Percentiles rank a stretch among this genome's conserved stretches.
Conservation (phyloP, 2,888 invertebrate species). For the Itoplectis maculator region DNA sequence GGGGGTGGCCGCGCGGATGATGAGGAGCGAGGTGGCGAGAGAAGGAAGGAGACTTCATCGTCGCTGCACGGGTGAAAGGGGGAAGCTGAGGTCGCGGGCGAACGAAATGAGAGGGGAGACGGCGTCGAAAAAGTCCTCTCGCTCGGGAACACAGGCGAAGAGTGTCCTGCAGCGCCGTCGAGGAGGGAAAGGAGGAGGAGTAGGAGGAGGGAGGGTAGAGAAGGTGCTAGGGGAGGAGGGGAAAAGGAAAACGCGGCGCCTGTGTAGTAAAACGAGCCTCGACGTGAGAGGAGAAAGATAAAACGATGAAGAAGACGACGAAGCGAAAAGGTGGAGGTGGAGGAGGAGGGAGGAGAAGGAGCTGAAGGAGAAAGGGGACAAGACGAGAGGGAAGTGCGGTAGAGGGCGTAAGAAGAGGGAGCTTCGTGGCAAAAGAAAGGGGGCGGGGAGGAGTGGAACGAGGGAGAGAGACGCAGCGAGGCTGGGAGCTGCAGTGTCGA, state of each 20-base stretch:
- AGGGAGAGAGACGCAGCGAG: slow-evolving; percentile 2
- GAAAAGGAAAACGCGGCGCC: slow-evolving; percentile 18
- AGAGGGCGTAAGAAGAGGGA: slow-evolving; percentile 27
- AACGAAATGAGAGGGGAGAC: neutral
- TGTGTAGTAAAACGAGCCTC: slow-evolving; percentile 16
- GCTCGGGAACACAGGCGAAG: neutral
- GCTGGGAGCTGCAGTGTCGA: too few relatives aligned
- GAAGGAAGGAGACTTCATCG: neutral
- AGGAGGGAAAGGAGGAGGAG: neutral
- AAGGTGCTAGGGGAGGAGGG: too few relatives aligned
- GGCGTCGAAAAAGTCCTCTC: slow-evolving; percentile 39
- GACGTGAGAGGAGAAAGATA: slow-evolving; percentile 37
- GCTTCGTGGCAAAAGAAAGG: slow-evolving; percentile 8
- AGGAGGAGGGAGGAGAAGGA: neutral
- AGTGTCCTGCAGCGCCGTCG: slow-evolving; percentile 1
- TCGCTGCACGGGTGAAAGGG: slow-evolving; percentile 11
- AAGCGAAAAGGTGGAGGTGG: slow-evolving; percentile 21
- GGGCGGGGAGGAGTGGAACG: slow-evolving; percentile 31
- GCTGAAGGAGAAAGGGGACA: slow-evolving; percentile 13
- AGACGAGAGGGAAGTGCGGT: slow-evolving; percentile 26
- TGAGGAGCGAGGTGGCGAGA: neutral
- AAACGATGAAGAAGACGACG: slow-evolving; percentile 31
- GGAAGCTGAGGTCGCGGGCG: neutral
- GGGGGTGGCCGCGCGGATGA: slow-evolving; percentile 21
- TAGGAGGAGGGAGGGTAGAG: too few relatives aligned